Percentiles rank a stretch among this genome's conserved stretches.
phyloP scores from a whole-genome alignment of 1,140 invertebrate species.

The Musca vetustissima region DNA sequence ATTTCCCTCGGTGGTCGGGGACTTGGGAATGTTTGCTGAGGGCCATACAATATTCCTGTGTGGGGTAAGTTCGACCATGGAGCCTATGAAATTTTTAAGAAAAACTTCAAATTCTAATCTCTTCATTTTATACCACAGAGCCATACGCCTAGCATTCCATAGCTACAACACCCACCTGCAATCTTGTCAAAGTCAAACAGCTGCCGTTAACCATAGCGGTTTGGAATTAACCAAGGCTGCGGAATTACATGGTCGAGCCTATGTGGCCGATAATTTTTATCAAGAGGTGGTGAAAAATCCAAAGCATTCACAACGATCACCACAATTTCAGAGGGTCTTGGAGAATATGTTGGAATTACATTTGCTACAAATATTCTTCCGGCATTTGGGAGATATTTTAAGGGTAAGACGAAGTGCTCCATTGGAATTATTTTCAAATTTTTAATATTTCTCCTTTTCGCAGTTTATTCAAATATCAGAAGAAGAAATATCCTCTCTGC shows the following conservation, averaged over 20 bases:
- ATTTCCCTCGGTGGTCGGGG: conserved; percentile 61
- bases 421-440: neutral
- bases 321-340: conserved; percentile 64
- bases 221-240: conserved; percentile 74
- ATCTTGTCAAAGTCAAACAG: conserved; percentile 64
- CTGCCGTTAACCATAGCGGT: conserved; percentile 81
- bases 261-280: conserved; percentile 66
- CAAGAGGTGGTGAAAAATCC: conserved; percentile 53
- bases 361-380: conserved; percentile 72
- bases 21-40: conserved; percentile 62
- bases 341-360: conserved; percentile 75
- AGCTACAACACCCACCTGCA: conserved; percentile 65
- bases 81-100: neutral
- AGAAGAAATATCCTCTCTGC: conserved; percentile 64
- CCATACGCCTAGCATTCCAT: conserved; percentile 56
- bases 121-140: neutral
- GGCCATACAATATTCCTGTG: conserved; percentile 66
- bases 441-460: conserved; percentile 54
- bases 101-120: conserved; percentile 64
- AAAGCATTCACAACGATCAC: conserved; percentile 55
- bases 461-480: conserved; percentile 67
- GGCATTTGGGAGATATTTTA: conserved; percentile 74
- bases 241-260: conserved; percentile 72
- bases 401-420: conserved; percentile 65
- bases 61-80: conserved; percentile 59